These are phyloP conservation scores for Cepaea nemoralis DNA, from an alignment of 1,140 invertebrate genomes.

Conservation along the genomic window DNA sequence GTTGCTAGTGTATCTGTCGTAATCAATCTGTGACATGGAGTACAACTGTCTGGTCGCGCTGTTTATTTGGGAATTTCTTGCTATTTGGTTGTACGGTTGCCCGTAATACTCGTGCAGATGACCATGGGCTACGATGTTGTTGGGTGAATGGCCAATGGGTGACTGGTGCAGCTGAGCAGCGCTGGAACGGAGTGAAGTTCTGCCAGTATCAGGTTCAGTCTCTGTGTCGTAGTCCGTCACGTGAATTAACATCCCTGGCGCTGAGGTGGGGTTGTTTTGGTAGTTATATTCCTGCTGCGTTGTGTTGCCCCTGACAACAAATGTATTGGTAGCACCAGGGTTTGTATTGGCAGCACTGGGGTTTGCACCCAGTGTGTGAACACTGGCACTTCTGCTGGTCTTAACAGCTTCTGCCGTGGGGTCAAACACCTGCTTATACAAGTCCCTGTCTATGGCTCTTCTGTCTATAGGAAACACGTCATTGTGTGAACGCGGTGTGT, in stretches of 20 bases:
- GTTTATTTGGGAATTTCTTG: no score
- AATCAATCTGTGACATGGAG: slow-evolving; percentile 24
- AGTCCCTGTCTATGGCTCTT: slow-evolving; percentile 13
- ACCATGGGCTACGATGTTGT: no score
- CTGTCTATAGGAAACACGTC: slow-evolving; percentile 31
- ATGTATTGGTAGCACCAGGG: background rate
- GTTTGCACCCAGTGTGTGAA: background rate
- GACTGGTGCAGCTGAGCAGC: no score
- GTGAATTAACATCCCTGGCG: background rate
- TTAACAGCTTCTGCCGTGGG: background rate
- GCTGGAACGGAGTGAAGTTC: no score
- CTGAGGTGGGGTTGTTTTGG: background rate
- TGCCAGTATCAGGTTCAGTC: no score
- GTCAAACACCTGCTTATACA: slow-evolving; percentile 26
- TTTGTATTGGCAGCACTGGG: background rate
- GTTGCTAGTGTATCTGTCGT: slow-evolving; percentile 26
- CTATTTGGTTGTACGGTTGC: no score
- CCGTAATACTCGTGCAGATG: no score
- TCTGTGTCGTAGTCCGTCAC: slow-evolving; percentile 6
- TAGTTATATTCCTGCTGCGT: background rate
- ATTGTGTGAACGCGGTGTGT: background rate
- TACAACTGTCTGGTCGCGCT: background rate
- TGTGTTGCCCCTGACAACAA: no score
- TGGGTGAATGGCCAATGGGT: no score
- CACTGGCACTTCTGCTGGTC: background rate